Conservation (phyloP, 2,888 invertebrate genomes). For the Agonopterix alstromeriana region DNA sequence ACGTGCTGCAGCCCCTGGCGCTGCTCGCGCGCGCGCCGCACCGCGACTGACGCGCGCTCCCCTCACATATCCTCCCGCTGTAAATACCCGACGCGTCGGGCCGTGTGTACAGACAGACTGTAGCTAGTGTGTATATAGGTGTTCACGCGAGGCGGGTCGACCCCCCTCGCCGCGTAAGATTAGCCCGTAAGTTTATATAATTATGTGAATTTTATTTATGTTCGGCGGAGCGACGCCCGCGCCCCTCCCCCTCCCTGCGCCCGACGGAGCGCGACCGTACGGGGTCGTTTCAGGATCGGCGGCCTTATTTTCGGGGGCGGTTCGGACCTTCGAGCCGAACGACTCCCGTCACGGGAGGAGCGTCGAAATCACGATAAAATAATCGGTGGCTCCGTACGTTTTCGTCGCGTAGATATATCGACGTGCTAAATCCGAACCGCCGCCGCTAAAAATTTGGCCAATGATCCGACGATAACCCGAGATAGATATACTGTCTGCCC, state of each 20-base stretch:
- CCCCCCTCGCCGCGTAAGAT: conserved; percentile 22
- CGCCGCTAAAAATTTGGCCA: too few species aligned
- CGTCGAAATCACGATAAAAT: too few species aligned
- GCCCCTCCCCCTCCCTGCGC: background rate
- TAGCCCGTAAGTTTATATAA: conserved; percentile 44
- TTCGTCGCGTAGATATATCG: background rate
- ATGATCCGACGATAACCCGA: too few species aligned
- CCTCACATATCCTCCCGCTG: conserved; percentile 7
- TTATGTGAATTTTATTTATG: conserved; percentile 56
- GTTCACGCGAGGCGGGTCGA: conserved; percentile 28
- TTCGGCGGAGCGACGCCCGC: conserved; percentile 9
- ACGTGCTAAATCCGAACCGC: background rate
- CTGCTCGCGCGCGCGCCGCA: conserved; percentile 51
- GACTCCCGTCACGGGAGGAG: too few species aligned
- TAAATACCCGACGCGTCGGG: conserved; percentile 16
- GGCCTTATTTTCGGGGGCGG: too few species aligned
- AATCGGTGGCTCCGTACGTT: too few species aligned
- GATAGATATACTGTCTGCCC: too few species aligned
- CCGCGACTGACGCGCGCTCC: conserved; percentile 43
- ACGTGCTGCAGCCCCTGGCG: conserved; percentile 45
- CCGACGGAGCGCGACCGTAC: too few species aligned
- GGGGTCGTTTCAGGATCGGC: too few species aligned
- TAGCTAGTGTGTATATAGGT: conserved; percentile 34
- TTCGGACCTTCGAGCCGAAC: too few species aligned
- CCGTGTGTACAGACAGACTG: conserved; percentile 34